phyloP scores from a whole-genome alignment of 2,113 vertebrate genomes.

The Brachypteracias leptosomus region DNA sequence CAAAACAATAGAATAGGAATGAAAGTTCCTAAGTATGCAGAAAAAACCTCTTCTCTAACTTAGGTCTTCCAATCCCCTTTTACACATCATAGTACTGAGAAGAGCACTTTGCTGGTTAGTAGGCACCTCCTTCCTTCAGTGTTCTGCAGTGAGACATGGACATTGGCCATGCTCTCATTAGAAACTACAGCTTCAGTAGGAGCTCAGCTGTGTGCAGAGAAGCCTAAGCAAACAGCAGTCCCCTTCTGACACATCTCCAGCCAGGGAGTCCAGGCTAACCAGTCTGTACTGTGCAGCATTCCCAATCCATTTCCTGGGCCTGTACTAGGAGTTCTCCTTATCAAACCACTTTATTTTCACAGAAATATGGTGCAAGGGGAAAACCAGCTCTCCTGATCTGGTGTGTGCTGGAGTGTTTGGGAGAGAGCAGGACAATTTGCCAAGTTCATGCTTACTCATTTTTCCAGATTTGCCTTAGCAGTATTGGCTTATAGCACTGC shows the following conservation, averaged over 20 bases:
- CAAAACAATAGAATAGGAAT: neutral
- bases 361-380: neutral
- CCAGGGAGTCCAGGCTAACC: neutral
- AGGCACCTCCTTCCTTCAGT: neutral
- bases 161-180: neutral
- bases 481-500: neutral
- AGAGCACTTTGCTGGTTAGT: neutral
- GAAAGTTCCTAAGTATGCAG: neutral
- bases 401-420: neutral
- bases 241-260: neutral
- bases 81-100: neutral
- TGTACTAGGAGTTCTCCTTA: neutral
- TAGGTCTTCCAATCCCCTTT: neutral
- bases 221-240: neutral
- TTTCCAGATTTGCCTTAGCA: neutral
- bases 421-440: neutral
- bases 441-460: neutral
- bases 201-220: neutral
- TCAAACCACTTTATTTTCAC: neutral
- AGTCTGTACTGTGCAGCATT: neutral
- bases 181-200: neutral
- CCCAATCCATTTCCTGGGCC: neutral
- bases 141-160: neutral
- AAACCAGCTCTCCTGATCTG: neutral
- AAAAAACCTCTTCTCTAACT: neutral